These are phyloP conservation scores for Coracopsis vasa DNA, from an alignment of 2,113 vertebrate genomes.

Conservation along the genomic window DNA sequence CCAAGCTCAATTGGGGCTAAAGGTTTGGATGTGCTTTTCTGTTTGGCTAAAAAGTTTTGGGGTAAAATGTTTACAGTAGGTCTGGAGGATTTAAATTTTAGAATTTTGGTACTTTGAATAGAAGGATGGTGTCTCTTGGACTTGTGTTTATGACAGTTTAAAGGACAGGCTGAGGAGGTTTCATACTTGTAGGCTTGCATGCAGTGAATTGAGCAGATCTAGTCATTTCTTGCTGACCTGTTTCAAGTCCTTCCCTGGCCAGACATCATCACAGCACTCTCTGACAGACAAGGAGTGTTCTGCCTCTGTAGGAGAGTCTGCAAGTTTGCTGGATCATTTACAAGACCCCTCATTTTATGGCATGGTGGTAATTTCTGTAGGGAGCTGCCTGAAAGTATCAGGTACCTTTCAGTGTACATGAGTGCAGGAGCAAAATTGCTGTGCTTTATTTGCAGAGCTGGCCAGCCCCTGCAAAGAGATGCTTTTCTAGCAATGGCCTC, in stretches of 20 bases:
- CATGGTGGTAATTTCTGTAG: background rate
- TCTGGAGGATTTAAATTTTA: background rate
- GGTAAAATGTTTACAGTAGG: background rate
- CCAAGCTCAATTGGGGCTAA: background rate
- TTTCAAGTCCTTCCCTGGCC: background rate
- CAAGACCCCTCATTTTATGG: background rate
- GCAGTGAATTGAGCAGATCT: background rate
- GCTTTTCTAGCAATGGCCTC: constrained; percentile 12
- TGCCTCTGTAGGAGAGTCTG: background rate
- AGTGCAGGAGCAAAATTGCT: background rate
- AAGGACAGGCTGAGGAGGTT: background rate
- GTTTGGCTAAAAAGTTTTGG: background rate
- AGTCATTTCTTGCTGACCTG: background rate
- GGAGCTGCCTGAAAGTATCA: background rate
- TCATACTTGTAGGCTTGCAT: background rate
- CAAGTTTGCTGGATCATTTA: background rate
- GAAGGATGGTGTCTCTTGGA: background rate
- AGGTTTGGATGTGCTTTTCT: background rate
- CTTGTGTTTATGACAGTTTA: background rate
- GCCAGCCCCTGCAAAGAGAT: background rate
- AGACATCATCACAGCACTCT: background rate
- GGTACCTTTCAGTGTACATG: background rate
- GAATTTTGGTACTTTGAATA: background rate
- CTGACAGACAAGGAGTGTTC: background rate
- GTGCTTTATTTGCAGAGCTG: background rate